Evolutionary conservation across 2,888 invertebrate genomes (phyloP), one percentile per base, ranked within the genome.

Genomic region (Mechanitis mazaeus): DNA sequence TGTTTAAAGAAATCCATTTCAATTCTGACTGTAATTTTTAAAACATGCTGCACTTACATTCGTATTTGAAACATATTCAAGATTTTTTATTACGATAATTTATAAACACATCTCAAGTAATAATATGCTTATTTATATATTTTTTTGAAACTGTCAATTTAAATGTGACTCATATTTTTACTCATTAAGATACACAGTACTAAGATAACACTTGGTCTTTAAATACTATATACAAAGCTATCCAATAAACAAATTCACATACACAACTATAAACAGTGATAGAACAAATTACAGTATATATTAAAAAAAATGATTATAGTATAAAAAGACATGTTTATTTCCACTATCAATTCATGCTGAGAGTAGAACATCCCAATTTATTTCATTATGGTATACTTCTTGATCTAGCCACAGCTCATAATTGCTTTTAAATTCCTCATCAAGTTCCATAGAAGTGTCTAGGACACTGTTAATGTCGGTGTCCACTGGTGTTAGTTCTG

Each of bases 321-420:
- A 35, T 55, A 59, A 38, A 60, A 65, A 63, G 42, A 58, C n/a
- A 45, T 35, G 46, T 59, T 59, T 55, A 63, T 38, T n/a, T 53
- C 47, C 55, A 54, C 11, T 20, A 63, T n/a, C 42, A 53, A 45
- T 57, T 69, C 57, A 68, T 58, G 66, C 47, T 31, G 68, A 64
- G 54, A 69, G 53, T 56, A 69, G 59, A 55, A 69, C 67, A 57
- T 69, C 69, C 69, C 69, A 69, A 64, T 69, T 68, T 47, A 69
- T 69, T 77, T 94, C 93, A 76, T 95, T 95, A 77, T 95, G 95
- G 83, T 96, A 98, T 33, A 99, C 99, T 91, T 99, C 99, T 80
- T 97, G 95, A 73, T 99, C 96, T 62, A 99, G 90, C 99, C 99
- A 99, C 28, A 95, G 83, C 78, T 97, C 95, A 84, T 99, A 99